Evolutionary conservation across 2,888 invertebrate species (phyloP).

Genomic region (Lasioglossum marginatum): DNA sequence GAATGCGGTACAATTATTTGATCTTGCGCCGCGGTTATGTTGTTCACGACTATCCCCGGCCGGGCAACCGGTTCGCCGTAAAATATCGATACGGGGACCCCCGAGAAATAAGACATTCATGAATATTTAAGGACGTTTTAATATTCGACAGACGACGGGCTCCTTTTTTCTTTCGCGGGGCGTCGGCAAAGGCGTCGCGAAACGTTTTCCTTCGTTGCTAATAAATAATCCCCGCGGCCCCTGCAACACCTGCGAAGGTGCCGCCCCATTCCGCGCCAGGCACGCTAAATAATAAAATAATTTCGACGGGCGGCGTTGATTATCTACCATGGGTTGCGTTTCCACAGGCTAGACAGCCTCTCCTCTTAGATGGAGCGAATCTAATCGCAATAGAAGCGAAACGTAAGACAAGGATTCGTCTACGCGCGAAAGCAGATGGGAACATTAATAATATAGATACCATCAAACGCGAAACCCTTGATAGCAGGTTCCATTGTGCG

Average conservation of each 20-base stretch:
- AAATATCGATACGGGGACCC: constrained; percentile 46
- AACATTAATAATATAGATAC: constrained; percentile 49
- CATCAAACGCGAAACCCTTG: constrained; percentile 35
- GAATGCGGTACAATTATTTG: constrained; percentile 53
- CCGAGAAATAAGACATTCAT: constrained; percentile 57
- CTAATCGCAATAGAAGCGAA: constrained; percentile 34
- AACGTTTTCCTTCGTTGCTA: constrained; percentile 25
- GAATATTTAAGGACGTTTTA: constrained; percentile 60
- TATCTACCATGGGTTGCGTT: not conserved
- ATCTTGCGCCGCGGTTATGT: constrained; percentile 31
- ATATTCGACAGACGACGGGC: constrained; percentile 53
- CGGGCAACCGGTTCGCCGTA: constrained; percentile 47
- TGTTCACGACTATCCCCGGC: constrained; percentile 30
- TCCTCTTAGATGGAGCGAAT: constrained; percentile 16
- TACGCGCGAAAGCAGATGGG: constrained; percentile 23
- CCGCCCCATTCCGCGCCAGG: not conserved
- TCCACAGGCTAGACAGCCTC: not conserved
- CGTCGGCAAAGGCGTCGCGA: constrained; percentile 36
- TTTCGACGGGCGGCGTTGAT: constrained; percentile 11
- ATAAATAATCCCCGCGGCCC: constrained; percentile 43
- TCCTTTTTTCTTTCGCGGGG: constrained; percentile 16
- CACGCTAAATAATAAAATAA: constrained; percentile 36
- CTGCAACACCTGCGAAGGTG: not conserved
- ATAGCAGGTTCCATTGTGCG: constrained; percentile 21
- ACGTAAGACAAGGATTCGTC: constrained; percentile 18